Percentiles rank a stretch among this genome's conserved stretches.
Evolutionary conservation across 1,140 invertebrate species (phyloP).

Genomic region (Lucilia cuprina): DNA sequence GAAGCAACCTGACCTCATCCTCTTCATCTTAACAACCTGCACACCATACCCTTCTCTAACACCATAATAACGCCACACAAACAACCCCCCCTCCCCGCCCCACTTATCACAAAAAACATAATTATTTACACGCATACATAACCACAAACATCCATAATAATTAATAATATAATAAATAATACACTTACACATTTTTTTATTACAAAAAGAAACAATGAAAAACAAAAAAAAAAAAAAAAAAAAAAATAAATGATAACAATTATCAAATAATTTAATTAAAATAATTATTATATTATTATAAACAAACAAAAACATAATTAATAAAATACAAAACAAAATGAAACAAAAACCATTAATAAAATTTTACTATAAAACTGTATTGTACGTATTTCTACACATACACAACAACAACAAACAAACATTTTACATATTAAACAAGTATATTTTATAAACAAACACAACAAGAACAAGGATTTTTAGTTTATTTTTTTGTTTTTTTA

Average conservation of each 20-base stretch:
- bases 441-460: background rate
- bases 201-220: slow-evolving; percentile 29
- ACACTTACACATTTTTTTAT: background rate
- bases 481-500: too few relatives aligned
- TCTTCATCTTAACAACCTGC: background rate
- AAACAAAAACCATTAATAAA: background rate
- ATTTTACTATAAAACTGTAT: slow-evolving; percentile 18
- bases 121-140: slow-evolving; percentile 41
- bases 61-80: too few relatives aligned
- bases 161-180: slow-evolving; percentile 8
- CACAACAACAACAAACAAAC: background rate
- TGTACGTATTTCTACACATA: slow-evolving; percentile 13
- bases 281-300: slow-evolving; percentile 36
- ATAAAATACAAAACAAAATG: slow-evolving; percentile 8
- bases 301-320: slow-evolving; percentile 6
- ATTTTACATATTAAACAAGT: background rate
- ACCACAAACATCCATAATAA: slow-evolving; percentile 39
- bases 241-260: slow-evolving; percentile 30
- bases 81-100: too few relatives aligned
- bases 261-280: slow-evolving; percentile 35
- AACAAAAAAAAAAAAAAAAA: background rate
- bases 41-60: background rate
- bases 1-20: background rate
- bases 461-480: background rate
- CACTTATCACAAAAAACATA: background rate